A percentile compares a stretch with the other conserved stretches of the same genome.
These are phyloP conservation scores for Ophraella communa DNA, from an alignment of 2,888 invertebrate species.

Conservation along the genomic window DNA sequence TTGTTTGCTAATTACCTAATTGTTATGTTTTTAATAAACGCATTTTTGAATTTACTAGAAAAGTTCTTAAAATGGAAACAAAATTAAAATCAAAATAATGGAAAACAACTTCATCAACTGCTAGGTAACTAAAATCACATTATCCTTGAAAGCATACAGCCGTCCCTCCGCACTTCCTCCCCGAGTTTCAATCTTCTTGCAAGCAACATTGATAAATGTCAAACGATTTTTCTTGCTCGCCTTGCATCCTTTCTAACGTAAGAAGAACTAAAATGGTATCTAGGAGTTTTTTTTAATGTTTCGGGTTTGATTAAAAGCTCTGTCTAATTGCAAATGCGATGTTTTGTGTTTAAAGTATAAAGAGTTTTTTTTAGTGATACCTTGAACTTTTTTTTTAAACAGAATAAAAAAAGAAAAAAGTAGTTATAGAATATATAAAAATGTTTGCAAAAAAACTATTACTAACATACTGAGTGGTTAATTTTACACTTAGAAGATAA, in stretches of 20 bases:
- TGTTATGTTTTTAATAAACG: too few species aligned
- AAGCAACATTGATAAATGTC: conserved; percentile 62
- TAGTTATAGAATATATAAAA: background rate
- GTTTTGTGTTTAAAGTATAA: conserved; percentile 6
- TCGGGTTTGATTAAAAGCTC: conserved; percentile 52
- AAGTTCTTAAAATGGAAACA: background rate
- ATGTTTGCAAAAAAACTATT: too few species aligned
- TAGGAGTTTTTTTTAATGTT: conserved; percentile 38
- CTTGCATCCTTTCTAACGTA: conserved; percentile 55
- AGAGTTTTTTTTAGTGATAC: background rate
- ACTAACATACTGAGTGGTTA: too few species aligned
- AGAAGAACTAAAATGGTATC: conserved; percentile 54
- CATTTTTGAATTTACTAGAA: background rate
- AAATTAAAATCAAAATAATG: background rate
- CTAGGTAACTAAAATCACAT: conserved; percentile 60
- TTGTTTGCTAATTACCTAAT: too few species aligned
- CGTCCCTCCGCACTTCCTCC: conserved; percentile 46
- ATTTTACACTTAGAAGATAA: too few species aligned
- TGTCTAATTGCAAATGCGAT: conserved; percentile 48
- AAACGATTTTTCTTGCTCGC: conserved; percentile 64
- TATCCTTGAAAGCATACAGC: conserved; percentile 41
- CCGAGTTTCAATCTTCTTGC: conserved; percentile 59
- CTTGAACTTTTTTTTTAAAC: background rate
- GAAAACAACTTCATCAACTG: conserved; percentile 48
- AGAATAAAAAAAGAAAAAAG: background rate